These are phyloP conservation scores for Nanorana parkeri DNA, from an alignment of 2,113 vertebrate species.

Conservation along the genomic window DNA sequence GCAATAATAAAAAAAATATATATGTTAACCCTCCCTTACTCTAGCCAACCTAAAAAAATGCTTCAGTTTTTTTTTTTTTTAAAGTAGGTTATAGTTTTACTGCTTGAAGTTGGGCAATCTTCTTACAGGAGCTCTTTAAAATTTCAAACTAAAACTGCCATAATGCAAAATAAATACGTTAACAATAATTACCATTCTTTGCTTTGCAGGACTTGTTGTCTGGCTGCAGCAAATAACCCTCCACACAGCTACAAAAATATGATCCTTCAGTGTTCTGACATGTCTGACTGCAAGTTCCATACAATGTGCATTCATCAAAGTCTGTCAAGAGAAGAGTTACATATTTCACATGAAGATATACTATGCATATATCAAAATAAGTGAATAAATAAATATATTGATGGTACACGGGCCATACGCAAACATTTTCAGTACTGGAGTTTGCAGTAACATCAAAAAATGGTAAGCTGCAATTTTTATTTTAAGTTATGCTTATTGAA, in stretches of 20 bases:
- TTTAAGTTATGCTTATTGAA: no score
- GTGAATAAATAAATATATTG: no score
- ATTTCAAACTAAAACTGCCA: background rate
- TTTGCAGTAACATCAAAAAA: no score
- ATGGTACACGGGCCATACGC: slow-evolving; percentile 39
- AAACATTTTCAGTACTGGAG: slow-evolving; percentile 10
- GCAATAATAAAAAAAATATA: no score
- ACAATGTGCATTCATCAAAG: slow-evolving; percentile 92
- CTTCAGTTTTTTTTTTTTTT: no score
- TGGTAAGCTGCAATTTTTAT: no score
- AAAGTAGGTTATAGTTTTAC: background rate
- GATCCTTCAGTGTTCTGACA: slow-evolving; percentile 89
- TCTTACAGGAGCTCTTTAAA: background rate
- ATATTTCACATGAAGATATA: background rate
- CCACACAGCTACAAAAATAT: slow-evolving; percentile 91
- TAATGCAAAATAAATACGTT: background rate
- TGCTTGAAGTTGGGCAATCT: background rate
- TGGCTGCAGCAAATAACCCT: slow-evolving; percentile 92
- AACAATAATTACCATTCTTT: slow-evolving; percentile 84
- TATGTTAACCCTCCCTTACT: no score
- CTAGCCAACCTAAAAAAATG: no score
- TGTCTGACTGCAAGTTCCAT: slow-evolving; percentile 93
- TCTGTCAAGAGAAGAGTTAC: slow-evolving; percentile 69
- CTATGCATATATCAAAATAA: background rate
- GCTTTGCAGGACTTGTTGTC: slow-evolving; percentile 98